Evolutionary conservation across 2,113 vertebrate species (phyloP).

Genomic region (Oncorhynchus tshawytscha): DNA sequence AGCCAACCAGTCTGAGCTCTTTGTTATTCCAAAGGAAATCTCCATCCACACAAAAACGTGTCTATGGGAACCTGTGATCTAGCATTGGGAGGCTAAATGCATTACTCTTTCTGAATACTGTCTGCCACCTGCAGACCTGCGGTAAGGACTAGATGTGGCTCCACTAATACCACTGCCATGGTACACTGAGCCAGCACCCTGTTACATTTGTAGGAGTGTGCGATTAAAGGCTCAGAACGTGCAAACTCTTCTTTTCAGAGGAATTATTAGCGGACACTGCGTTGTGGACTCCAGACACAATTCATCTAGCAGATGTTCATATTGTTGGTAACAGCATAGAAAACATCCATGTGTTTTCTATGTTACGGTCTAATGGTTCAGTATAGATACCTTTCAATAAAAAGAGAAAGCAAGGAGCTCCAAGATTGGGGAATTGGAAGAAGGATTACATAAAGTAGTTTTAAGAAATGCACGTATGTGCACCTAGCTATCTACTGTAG

Average conservation of each 20-base stretch:
- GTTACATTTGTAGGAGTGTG: conserved; percentile 44
- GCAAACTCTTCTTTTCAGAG: neutral
- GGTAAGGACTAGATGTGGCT: conserved; percentile 52
- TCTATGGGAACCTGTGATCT: conserved; percentile 45
- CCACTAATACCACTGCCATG: conserved; percentile 50
- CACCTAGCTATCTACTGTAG: neutral
- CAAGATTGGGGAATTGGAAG: conserved; percentile 26
- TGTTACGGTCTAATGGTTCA: conserved; percentile 6
- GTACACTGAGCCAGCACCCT: conserved; percentile 39
- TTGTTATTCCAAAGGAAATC: conserved; percentile 23
- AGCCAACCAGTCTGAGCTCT: neutral
- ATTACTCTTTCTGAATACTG: conserved; percentile 22
- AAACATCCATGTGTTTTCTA: conserved; percentile 10
- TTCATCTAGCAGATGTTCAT: conserved; percentile 51
- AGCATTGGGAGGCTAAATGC: too few species aligned
- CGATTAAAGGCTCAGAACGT: conserved; percentile 42
- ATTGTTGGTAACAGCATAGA: conserved; percentile 12
- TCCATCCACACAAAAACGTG: conserved; percentile 26
- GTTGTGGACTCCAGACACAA: conserved; percentile 24
- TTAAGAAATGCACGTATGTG: conserved; percentile 2
- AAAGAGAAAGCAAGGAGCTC: conserved; percentile 38
- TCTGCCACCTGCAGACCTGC: conserved; percentile 47
- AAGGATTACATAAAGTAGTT: conserved; percentile 16
- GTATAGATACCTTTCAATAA: conserved; percentile 41
- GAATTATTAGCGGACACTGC: neutral